A percentile compares a stretch with the other conserved stretches of the same genome.
phyloP scores from a whole-genome alignment of 2,113 vertebrate species.

The Sakesphorus luctuosus region DNA sequence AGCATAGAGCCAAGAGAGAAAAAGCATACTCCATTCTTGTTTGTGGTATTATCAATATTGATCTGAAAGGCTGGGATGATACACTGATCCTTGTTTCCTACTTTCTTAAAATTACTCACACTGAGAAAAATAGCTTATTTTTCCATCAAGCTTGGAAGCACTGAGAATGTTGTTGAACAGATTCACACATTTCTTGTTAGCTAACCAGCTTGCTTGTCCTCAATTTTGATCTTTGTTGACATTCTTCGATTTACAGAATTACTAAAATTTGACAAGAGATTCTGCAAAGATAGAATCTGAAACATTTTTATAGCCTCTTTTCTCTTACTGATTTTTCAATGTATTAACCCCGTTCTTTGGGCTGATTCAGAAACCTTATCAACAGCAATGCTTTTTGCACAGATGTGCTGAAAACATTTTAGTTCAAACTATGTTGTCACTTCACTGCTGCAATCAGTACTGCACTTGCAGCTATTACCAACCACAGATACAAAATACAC shows the following conservation, averaged over 20 bases:
- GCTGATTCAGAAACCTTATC: background rate
- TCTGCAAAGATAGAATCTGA: background rate
- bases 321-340: background rate
- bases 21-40: background rate
- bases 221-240: background rate
- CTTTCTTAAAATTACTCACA: conserved; percentile 10
- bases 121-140: background rate
- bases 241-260: background rate
- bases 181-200: background rate
- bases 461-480: background rate
- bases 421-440: background rate
- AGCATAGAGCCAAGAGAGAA: background rate
- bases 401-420: background rate
- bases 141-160: background rate
- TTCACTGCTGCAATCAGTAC: background rate
- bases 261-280: background rate
- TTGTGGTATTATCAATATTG: background rate
- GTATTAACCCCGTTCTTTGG: background rate
- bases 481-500: background rate
- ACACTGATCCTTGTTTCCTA: background rate
- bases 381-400: background rate
- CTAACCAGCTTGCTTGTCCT: background rate
- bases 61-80: background rate
- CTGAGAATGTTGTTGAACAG: background rate
- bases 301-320: background rate